phyloP scores from a whole-genome alignment of 2,888 invertebrate genomes.

The Scaptomyza reducta region DNA sequence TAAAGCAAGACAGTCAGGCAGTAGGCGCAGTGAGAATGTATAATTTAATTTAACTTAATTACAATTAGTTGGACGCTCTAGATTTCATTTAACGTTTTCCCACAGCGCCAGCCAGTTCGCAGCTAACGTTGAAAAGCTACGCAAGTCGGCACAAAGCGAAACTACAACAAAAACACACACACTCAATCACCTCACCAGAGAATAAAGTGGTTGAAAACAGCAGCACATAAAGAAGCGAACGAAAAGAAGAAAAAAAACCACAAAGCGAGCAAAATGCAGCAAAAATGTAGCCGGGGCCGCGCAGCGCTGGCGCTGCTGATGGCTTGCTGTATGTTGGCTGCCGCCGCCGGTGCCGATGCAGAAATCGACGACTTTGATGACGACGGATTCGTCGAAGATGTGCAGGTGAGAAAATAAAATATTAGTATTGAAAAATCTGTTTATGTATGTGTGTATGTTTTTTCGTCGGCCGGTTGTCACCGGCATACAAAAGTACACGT shows the following conservation, averaged over 20 bases:
- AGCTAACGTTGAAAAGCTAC: constrained; percentile 58
- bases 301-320: constrained; percentile 58
- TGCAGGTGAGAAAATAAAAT: constrained; percentile 67
- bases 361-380: constrained; percentile 76
- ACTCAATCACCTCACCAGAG: constrained; percentile 13
- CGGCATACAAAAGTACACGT: constrained; percentile 75
- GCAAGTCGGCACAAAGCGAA: constrained; percentile 35
- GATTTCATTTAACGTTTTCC: constrained; percentile 59
- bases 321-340: constrained; percentile 44
- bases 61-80: constrained; percentile 69
- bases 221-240: constrained; percentile 5
- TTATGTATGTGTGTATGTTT: constrained; percentile 4
- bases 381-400: constrained; percentile 80
- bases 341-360: constrained; percentile 40
- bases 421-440: background rate
- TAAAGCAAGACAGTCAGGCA: constrained; percentile 48
- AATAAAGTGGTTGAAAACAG: constrained; percentile 39
- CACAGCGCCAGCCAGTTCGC: constrained; percentile 50
- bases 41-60: constrained; percentile 77
- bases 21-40: constrained; percentile 73
- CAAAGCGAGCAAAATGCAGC: constrained; percentile 59
- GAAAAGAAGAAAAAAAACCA: constrained; percentile 25
- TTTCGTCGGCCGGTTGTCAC: constrained; percentile 37
- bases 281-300: constrained; percentile 52
- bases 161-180: constrained; percentile 25